These are phyloP conservation scores for Tragopan temminckii DNA, from an alignment of 2,797 vertebrate species.

Conservation along the genomic window DNA sequence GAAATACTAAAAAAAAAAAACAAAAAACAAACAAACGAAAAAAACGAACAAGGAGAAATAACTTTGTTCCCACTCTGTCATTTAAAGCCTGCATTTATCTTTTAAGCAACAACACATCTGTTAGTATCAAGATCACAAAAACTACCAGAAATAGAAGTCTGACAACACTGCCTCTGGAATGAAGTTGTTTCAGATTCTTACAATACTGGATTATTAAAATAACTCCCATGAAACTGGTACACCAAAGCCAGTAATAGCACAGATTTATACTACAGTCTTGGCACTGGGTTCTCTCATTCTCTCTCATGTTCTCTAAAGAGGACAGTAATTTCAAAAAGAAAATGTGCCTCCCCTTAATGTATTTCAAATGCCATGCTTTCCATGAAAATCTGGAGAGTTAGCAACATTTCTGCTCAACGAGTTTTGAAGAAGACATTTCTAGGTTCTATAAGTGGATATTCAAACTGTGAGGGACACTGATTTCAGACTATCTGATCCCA, in stretches of 20 bases:
- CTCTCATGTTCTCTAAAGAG: neutral
- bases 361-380: neutral
- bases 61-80: neutral
- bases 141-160: slow-evolving; percentile 61
- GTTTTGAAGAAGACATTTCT: neutral
- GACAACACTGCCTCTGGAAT: slow-evolving; percentile 62
- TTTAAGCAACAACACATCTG: slow-evolving; percentile 44
- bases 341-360: neutral
- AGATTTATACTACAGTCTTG: slow-evolving; percentile 46
- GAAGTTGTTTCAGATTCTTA: slow-evolving; percentile 68
- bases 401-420: neutral
- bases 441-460: neutral
- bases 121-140: slow-evolving; percentile 25
- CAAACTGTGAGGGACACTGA: neutral
- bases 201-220: slow-evolving; percentile 70
- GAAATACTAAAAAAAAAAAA: neutral
- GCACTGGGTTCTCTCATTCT: slow-evolving; percentile 32
- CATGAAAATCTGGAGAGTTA: neutral
- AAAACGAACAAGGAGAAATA: neutral
- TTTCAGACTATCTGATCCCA: neutral
- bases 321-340: slow-evolving; percentile 15
- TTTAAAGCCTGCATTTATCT: neutral
- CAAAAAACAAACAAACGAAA: neutral
- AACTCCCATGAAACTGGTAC: slow-evolving; percentile 67
- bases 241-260: slow-evolving; percentile 72